A percentile compares a stretch with the other conserved stretches of the same genome.
phyloP scores from a whole-genome alignment of 2,888 invertebrate species.

The Tetropium fuscum region DNA sequence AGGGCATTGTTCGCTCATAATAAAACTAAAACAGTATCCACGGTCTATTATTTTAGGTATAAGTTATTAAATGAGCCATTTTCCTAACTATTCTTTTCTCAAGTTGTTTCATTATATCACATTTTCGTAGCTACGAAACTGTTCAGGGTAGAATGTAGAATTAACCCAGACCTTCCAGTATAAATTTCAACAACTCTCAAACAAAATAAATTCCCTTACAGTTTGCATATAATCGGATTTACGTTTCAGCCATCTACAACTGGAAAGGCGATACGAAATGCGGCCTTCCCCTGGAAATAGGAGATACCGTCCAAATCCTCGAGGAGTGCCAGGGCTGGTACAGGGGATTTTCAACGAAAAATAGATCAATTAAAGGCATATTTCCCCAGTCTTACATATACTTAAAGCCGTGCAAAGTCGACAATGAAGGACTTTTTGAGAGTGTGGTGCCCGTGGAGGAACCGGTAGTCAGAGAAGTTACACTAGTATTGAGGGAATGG shows the following conservation, averaged over 20 bases:
- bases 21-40: too few species aligned
- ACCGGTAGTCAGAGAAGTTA: constrained; percentile 91
- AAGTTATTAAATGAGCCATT: too few species aligned
- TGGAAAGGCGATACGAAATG: constrained; percentile 87
- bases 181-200: too few species aligned
- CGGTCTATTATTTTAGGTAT: too few species aligned
- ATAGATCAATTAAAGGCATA: constrained; percentile 75
- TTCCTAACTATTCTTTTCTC: too few species aligned
- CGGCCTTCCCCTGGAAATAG: constrained; percentile 88
- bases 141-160: too few species aligned
- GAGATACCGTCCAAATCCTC: constrained; percentile 91
- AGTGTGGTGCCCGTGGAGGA: constrained; percentile 83
- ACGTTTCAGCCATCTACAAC: constrained; percentile 86
- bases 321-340: constrained; percentile 94
- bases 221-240: not conserved
- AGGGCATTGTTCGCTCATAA: too few species aligned
- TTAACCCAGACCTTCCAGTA: too few species aligned
- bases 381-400: constrained; percentile 87
- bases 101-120: too few species aligned
- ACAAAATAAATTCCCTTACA: too few species aligned
- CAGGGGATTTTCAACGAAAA: constrained; percentile 86
- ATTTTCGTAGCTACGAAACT: too few species aligned
- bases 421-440: constrained; percentile 83
- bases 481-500: constrained; percentile 94
- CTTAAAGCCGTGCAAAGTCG: constrained; percentile 81